Base-by-base conservation (phyloP, 1,140 invertebrate genomes). In the Microplitis demolitor region DNA sequence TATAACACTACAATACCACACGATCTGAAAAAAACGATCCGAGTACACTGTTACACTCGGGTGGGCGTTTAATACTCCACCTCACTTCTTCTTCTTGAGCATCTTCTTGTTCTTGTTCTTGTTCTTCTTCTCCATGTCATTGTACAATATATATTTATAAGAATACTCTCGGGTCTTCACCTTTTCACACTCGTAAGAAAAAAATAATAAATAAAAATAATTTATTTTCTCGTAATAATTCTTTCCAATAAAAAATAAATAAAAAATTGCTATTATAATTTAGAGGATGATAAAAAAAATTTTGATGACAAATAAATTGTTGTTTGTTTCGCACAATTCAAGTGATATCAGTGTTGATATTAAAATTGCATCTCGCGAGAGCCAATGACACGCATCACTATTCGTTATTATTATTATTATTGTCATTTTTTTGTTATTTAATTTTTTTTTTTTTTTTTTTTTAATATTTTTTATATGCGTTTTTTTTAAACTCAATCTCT, bases 401-500 rank as follows among this genome's bases (percentile, higher is more conserved):
- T 31, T 62, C 35, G 6, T 62, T 62, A 31, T 62, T 62, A 35
- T 11, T 62, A 62, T 62, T 37, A 62, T 62, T 62, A 39, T 39
- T 24, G 24, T 24, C 1, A 24, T 24, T 24, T 39, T 39, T 39
- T 39, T 39, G 2, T 24, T 60, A 53, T 60, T 70, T 24, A 2
- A n/a, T 71, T 62, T 64, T 53, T 50, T 16, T 31, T 62, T 45
- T 64, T 37, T 3, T 33, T 63, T 4, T 33, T 16, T 72, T 39
- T 37, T 6, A 45, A 6, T 45, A 24, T 58, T 24, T 24, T 31
- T 54, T 14, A 54, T 14, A n/a, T 54, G 13, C 31, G 9, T 14
- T 60, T 14, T 62, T 31, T 24, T 61, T 24, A 31, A 58, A 68
- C 71, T 63, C 72, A 50, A 66, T 73, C 53, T 51, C 67, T 69